Evolutionary conservation across 35 echinoderm and acorn worm genomes (phyloP).

Genomic region (Eucidaris tribuloides): DNA sequence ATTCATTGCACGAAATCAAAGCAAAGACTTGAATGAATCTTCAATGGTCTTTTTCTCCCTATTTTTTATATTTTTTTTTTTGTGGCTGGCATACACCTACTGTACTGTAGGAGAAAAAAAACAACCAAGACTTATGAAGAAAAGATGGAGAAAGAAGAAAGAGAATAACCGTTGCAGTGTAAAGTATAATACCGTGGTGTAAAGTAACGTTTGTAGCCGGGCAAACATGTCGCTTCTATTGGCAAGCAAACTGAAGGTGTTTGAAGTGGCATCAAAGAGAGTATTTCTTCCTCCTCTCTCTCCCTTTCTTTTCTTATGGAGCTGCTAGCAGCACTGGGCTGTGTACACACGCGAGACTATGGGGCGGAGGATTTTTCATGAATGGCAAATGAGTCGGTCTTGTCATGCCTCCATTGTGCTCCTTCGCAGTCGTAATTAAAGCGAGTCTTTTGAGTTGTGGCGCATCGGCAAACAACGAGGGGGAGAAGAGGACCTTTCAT

Average conservation of each 20-base stretch:
- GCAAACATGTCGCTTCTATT: constrained; percentile 6
- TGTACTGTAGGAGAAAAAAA: too few species aligned
- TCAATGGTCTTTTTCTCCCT: too few species aligned
- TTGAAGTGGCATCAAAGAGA: neutral
- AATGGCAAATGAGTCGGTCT: constrained; percentile 19
- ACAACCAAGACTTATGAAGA: neutral
- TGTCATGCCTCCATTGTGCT: constrained; percentile 12
- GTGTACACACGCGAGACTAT: neutral
- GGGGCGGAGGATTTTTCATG: constrained; percentile 1
- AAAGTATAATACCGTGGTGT: neutral
- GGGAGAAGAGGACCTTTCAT: too few species aligned
- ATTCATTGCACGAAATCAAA: too few species aligned
- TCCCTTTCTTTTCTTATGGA: neutral
- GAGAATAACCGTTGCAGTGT: neutral
- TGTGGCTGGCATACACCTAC: too few species aligned
- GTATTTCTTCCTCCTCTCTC: neutral
- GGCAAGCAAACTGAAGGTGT: neutral
- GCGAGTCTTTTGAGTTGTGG: constrained; percentile 13
- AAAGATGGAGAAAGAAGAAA: neutral
- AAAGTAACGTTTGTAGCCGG: constrained; percentile 5
- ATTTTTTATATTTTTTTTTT: too few species aligned
- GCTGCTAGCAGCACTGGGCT: neutral
- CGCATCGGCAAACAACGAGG: too few species aligned
- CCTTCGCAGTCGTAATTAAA: constrained; percentile 4
- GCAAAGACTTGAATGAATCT: too few species aligned